phyloP scores from a whole-genome alignment of 53 echinoderm and acorn worm species.

The Actinopyga echinites region DNA sequence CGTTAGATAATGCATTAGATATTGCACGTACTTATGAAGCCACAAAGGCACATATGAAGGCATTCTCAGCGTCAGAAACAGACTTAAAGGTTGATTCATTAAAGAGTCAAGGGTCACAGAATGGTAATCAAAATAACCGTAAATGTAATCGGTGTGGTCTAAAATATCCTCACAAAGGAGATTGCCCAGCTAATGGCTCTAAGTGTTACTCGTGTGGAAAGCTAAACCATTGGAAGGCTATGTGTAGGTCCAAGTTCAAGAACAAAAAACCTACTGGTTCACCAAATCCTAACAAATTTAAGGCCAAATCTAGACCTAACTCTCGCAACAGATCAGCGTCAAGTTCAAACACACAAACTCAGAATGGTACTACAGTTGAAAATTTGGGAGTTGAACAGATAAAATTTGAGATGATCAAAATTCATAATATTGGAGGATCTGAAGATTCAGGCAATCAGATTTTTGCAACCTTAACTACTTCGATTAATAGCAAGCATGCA shows the following conservation, averaged over 20 bases:
- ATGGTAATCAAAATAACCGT: not conserved
- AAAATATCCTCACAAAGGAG: no score
- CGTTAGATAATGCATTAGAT: constrained; percentile 40
- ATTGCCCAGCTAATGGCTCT: not conserved
- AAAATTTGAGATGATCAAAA: not conserved
- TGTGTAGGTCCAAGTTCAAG: not conserved
- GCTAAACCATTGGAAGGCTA: not conserved
- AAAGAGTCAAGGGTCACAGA: constrained; percentile 42
- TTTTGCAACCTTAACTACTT: constrained; percentile 7
- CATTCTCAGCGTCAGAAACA: no score
- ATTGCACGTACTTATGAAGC: constrained; percentile 51
- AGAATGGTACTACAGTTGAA: not conserved
- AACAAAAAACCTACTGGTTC: not conserved
- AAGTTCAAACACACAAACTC: not conserved
- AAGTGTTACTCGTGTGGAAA: not conserved
- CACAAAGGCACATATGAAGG: no score
- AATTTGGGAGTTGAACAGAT: not conserved
- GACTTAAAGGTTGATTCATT: no score
- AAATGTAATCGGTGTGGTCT: not conserved
- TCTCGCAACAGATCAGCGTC: not conserved
- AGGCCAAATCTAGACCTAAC: not conserved
- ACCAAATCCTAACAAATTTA: not conserved
- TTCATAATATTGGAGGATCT: not conserved
- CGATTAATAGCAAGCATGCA: constrained; percentile 13
- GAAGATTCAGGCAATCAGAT: not conserved